phyloP scores from a whole-genome alignment of 2,797 vertebrate species.

The Pagetopsis macropterus region DNA sequence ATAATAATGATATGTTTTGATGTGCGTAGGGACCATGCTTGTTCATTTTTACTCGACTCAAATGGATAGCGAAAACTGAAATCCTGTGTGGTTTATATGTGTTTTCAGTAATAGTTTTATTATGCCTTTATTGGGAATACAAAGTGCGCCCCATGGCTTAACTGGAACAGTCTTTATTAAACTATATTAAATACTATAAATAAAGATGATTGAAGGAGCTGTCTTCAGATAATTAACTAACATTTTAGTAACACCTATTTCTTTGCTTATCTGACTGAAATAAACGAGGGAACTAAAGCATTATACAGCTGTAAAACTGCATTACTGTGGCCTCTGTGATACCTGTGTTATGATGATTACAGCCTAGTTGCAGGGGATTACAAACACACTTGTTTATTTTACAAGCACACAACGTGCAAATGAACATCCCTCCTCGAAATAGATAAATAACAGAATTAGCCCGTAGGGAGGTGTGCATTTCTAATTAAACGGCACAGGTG shows the following conservation, averaged over 20 bases:
- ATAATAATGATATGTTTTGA: background rate
- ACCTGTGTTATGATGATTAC: constrained; percentile 35
- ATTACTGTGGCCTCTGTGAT: constrained; percentile 16
- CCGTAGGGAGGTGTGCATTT: constrained; percentile 54
- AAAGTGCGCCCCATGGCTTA: background rate
- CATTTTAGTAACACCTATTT: constrained; percentile 3
- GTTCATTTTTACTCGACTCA: background rate
- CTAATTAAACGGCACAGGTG: constrained; percentile 74
- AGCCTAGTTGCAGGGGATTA: constrained; percentile 39
- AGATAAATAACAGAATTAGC: constrained; percentile 59
- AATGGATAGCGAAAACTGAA: background rate
- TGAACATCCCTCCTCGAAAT: constrained; percentile 48
- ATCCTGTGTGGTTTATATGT: background rate
- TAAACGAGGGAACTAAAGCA: background rate
- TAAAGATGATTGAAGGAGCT: background rate
- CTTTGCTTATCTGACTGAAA: background rate
- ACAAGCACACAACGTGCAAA: constrained; percentile 46
- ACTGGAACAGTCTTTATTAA: background rate
- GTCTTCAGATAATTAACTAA: constrained; percentile 2
- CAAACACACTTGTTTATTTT: constrained; percentile 43
- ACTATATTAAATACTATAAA: background rate
- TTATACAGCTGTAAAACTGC: constrained; percentile 14
- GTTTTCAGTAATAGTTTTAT: background rate
- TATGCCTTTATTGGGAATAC: background rate
- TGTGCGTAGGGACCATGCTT: background rate